Base-by-base conservation (phyloP, 2,888 invertebrate genomes). In the Spodoptera picta region DNA sequence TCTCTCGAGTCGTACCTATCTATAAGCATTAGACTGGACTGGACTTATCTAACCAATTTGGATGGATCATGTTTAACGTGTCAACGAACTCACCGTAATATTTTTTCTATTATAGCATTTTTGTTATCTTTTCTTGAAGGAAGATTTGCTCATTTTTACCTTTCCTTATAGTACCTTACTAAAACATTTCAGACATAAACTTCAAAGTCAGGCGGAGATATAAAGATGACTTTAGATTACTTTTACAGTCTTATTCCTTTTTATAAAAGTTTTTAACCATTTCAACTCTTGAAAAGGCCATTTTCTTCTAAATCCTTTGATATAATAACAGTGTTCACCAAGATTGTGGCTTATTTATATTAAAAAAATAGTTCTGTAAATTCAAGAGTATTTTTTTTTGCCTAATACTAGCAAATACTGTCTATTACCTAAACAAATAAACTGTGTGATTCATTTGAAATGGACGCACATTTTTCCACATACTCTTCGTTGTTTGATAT, bases 391-490 rank as follows among this genome's bases (percentile, higher is more conserved):
- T 59, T 59, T 47, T 61, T 61, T 71, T 55, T 64, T 44, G 47
- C 50, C 19, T 27, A 44, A 55, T 51, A 41, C 57, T 48, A 60
- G 54, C 60, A 63, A 61, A 61, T 54, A 62, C 59, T 47, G 63
- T 49, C 41, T 31, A 65, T 67, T 65, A 19, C 51, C 47, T 52
- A 47, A 58, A 69, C 19, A 19, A 19, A 19, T 19, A 19, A 19
- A 60, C 42, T 53, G 41, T 47, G 49, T 60, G 27, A 60, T 72
- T 52, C 74, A 47, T 69, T 75, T 73, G 36, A 71, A 67, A 58
- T 58, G 58, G 53, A 66, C 68, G 73, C 79, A 82, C 75, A 78
- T 75, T 80, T 19, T 77, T 73, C 64, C 67, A 9, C 9, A 36
- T 2, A 36, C 71, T 60, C 57, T 50, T 72, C 63, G 69, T 69